Conservation (phyloP, 2,113 vertebrate species). For the Telmatochromis sp. region DNA sequence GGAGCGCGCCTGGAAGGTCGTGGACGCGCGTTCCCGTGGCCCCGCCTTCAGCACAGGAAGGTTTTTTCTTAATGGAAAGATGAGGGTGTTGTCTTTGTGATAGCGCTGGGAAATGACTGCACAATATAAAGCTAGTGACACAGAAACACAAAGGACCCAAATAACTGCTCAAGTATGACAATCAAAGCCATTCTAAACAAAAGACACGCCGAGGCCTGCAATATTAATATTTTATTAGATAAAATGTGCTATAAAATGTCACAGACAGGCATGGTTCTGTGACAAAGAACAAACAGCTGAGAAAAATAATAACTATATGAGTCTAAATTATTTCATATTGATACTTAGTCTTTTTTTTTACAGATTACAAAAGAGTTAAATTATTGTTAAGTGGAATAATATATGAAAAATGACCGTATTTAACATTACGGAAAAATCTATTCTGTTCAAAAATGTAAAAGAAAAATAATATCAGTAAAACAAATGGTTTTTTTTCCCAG, state of each 20-base stretch:
- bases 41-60: background rate
- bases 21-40: background rate
- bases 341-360: too few relatives aligned
- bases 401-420: background rate
- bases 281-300: background rate
- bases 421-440: background rate
- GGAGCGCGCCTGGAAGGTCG: background rate
- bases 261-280: accelerated
- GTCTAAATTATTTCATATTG: background rate
- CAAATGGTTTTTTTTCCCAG: accelerated
- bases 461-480: background rate
- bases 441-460: background rate
- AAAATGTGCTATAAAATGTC: background rate
- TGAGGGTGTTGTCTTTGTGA: background rate
- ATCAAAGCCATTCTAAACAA: background rate
- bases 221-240: background rate
- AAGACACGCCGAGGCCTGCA: background rate
- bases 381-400: background rate
- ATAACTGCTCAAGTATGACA: background rate
- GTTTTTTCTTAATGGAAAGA: background rate
- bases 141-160: background rate
- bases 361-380: background rate
- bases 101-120: background rate
- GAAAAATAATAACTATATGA: background rate
- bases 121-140: background rate